Conservation (phyloP, 2,888 invertebrate genomes). For the Geotrupes spiniger region DNA sequence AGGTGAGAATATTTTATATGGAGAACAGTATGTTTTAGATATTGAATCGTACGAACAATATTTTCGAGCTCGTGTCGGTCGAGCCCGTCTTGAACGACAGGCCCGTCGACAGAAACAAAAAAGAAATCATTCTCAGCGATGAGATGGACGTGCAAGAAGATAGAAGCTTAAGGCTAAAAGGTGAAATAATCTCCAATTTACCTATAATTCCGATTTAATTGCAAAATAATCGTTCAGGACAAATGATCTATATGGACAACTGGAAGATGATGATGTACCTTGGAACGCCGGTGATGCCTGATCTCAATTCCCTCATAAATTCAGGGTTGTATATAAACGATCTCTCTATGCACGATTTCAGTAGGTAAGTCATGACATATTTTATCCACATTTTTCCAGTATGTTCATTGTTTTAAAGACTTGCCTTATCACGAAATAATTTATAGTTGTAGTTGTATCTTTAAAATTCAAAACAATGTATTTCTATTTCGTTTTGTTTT, state of each 20-base stretch:
- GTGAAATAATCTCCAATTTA: too few species aligned
- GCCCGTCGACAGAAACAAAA: slow-evolving; percentile 54
- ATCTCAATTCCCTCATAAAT: slow-evolving; percentile 86
- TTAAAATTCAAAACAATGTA: too few species aligned
- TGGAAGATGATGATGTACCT: slow-evolving; percentile 98
- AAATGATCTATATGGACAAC: slow-evolving; percentile 98
- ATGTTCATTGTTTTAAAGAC: too few species aligned
- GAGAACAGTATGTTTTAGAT: slow-evolving; percentile 60
- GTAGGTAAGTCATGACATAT: slow-evolving; percentile 82
- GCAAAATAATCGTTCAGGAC: too few species aligned
- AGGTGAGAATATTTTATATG: slow-evolving; percentile 6
- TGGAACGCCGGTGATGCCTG: slow-evolving; percentile 94
- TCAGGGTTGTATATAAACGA: slow-evolving; percentile 97
- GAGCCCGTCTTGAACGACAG: slow-evolving; percentile 76
- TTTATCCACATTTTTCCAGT: too few species aligned
- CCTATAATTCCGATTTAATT: background rate
- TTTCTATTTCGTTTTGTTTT: too few species aligned
- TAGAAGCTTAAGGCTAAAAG: slow-evolving; percentile 75
- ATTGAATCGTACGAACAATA: slow-evolving; percentile 91
- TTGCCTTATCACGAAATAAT: too few species aligned
- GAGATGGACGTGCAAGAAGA: slow-evolving; percentile 70
- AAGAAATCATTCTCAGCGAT: slow-evolving; percentile 58
- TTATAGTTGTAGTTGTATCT: too few species aligned
- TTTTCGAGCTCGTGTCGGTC: slow-evolving; percentile 90
- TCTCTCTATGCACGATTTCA: slow-evolving; percentile 98